These are phyloP conservation scores for Cardiocondyla obscurior DNA, from an alignment of 1,140 invertebrate species.

Conservation along the genomic window DNA sequence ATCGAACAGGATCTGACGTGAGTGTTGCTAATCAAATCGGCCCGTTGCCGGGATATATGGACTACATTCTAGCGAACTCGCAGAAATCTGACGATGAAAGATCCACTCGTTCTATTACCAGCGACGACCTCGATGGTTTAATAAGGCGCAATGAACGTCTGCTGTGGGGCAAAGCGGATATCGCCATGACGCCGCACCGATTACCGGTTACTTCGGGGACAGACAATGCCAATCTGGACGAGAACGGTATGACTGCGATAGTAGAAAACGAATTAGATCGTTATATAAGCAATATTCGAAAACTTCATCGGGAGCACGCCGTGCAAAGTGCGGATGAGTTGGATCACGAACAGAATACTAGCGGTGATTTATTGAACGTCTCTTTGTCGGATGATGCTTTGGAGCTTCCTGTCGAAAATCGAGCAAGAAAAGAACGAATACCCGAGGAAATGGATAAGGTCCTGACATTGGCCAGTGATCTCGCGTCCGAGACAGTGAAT, in stretches of 20 bases:
- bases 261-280: conserved; percentile 75
- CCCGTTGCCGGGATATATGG: conserved; percentile 35
- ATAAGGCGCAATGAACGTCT: conserved; percentile 24
- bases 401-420: conserved; percentile 46
- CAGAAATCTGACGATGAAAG: background rate
- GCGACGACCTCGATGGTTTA: conserved; percentile 10
- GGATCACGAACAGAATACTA: conserved; percentile 78
- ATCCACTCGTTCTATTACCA: conserved; percentile 12
- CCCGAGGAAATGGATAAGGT: conserved; percentile 54
- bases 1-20: background rate
- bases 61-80: conserved; percentile 22
- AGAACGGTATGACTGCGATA: background rate
- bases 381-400: conserved; percentile 73
- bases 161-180: background rate
- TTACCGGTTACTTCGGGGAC: background rate
- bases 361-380: conserved; percentile 77
- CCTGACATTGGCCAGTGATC: conserved; percentile 64
- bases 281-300: conserved; percentile 77
- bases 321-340: conserved; percentile 69
- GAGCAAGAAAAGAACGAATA: conserved; percentile 32
- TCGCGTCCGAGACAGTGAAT: conserved; percentile 48
- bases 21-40: background rate
- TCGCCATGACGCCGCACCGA: background rate
- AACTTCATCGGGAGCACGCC: conserved; percentile 68
- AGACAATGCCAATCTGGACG: background rate